These are phyloP conservation scores for Gadopsis marmoratus DNA, from an alignment of 2,797 vertebrate genomes.

Conservation along the genomic window DNA sequence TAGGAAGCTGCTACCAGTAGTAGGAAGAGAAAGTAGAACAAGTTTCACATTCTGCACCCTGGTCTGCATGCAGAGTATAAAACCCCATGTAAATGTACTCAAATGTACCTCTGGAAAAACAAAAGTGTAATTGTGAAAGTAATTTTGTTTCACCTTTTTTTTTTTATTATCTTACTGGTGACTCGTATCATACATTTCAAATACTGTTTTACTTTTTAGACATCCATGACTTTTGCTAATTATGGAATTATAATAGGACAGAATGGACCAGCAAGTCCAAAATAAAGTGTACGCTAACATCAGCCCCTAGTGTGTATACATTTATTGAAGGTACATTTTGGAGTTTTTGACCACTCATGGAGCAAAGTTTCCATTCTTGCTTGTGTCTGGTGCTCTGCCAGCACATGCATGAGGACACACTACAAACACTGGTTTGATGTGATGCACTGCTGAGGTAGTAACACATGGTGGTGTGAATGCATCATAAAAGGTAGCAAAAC, in stretches of 20 bases:
- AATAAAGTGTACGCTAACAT: not conserved
- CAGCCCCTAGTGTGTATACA: not conserved
- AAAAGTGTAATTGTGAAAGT: constrained; percentile 20
- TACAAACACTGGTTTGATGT: not conserved
- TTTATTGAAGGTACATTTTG: not conserved
- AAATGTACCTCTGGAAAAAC: too few species aligned
- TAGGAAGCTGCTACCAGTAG: too few species aligned
- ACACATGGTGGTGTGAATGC: not conserved
- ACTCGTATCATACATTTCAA: not conserved
- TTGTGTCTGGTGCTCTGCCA: not conserved
- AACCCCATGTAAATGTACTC: too few species aligned
- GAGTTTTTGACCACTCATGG: not conserved
- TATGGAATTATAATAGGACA: not conserved
- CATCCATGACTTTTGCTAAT: not conserved
- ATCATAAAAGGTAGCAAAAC: not conserved
- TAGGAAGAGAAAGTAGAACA: constrained; percentile 8
- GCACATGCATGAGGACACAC: not conserved
- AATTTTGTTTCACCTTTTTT: too few species aligned
- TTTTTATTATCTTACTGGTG: too few species aligned
- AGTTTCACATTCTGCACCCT: not conserved
- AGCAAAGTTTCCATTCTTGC: not conserved
- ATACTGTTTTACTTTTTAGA: not conserved
- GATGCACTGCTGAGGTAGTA: not conserved
- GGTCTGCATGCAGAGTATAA: not conserved
- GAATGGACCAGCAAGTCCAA: not conserved